A percentile compares a stretch with the other conserved stretches of the same genome.
Conservation (phyloP, 2,888 invertebrate genomes). For the Nudaria mundana region DNA sequence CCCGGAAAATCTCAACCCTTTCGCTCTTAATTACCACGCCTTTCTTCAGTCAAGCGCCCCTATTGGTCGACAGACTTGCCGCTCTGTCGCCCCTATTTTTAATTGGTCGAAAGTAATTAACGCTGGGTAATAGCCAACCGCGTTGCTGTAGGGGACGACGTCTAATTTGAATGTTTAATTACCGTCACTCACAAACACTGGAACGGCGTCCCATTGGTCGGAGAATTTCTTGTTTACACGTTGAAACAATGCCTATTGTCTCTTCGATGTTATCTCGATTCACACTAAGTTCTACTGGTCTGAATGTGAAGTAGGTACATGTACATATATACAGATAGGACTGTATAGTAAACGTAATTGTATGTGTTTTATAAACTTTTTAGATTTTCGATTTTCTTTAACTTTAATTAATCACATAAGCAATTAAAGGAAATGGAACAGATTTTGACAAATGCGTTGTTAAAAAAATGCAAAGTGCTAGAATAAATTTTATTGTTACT, state of each 20-base stretch:
- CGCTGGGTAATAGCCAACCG: conserved; percentile 73
- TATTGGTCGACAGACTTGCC: conserved; percentile 56
- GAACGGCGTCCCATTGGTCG: conserved; percentile 59
- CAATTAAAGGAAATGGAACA: too few species aligned
- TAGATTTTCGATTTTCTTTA: too few species aligned
- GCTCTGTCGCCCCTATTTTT: conserved; percentile 65
- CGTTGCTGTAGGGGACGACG: conserved; percentile 64
- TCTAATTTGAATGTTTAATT: conserved; percentile 80
- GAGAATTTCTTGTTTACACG: conserved; percentile 45
- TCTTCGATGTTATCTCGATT: conserved; percentile 39
- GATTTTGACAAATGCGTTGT: too few species aligned
- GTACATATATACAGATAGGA: not conserved
- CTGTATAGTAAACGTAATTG: not conserved
- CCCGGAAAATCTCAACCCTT: conserved; percentile 79
- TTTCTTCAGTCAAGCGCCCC: conserved; percentile 63
- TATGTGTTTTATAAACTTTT: too few species aligned
- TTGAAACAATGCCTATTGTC: conserved; percentile 65
- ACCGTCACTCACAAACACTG: conserved; percentile 38
- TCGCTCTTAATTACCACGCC: conserved; percentile 79
- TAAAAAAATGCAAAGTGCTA: too few species aligned
- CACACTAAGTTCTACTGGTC: conserved; percentile 28
- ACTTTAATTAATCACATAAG: too few species aligned
- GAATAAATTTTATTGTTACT: too few species aligned
- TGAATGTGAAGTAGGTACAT: conserved; percentile 16
- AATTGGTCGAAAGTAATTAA: conserved; percentile 78